These are phyloP conservation scores for Abscondita cerata DNA, from an alignment of 2,888 invertebrate species.

Conservation along the genomic window DNA sequence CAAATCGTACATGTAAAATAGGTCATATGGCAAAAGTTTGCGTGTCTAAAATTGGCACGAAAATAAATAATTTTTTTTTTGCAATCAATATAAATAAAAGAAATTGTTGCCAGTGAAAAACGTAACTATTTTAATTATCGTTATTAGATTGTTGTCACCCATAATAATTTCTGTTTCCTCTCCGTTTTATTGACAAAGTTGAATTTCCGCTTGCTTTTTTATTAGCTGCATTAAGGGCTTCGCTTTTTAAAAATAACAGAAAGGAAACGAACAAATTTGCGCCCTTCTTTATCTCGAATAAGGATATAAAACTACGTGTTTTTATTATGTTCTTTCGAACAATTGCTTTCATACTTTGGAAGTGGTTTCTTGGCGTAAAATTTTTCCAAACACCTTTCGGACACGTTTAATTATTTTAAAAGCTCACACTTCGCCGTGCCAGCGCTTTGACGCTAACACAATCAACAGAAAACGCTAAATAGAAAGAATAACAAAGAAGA, in stretches of 20 bases:
- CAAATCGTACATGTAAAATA: too few relatives aligned
- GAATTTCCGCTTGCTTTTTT: constrained; percentile 31
- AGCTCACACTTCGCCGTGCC: constrained; percentile 17
- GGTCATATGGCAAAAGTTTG: not conserved
- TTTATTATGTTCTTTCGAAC: constrained; percentile 33
- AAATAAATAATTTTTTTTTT: not conserved
- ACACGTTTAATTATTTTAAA: constrained; percentile 28
- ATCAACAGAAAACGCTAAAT: constrained; percentile 8
- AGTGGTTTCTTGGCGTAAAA: constrained; percentile 1
- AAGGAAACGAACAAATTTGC: constrained; percentile 23
- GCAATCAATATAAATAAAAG: not conserved
- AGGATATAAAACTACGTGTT: constrained; percentile 36
- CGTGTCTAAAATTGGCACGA: not conserved
- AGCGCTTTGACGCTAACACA: constrained; percentile 5
- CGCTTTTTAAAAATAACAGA: constrained; percentile 24
- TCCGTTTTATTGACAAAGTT: constrained; percentile 17
- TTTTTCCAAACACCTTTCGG: not conserved
- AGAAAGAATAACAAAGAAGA: constrained; percentile 12
- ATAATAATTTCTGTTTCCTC: constrained; percentile 29
- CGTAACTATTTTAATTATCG: constrained; percentile 10
- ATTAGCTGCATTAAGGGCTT: constrained; percentile 26
- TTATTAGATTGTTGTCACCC: constrained; percentile 22
- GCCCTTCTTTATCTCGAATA: constrained; percentile 26
- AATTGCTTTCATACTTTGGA: constrained; percentile 33
- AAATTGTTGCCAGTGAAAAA: not conserved